Evolutionary conservation across 2,888 invertebrate species (phyloP).

Genomic region (Sesia apiformis): DNA sequence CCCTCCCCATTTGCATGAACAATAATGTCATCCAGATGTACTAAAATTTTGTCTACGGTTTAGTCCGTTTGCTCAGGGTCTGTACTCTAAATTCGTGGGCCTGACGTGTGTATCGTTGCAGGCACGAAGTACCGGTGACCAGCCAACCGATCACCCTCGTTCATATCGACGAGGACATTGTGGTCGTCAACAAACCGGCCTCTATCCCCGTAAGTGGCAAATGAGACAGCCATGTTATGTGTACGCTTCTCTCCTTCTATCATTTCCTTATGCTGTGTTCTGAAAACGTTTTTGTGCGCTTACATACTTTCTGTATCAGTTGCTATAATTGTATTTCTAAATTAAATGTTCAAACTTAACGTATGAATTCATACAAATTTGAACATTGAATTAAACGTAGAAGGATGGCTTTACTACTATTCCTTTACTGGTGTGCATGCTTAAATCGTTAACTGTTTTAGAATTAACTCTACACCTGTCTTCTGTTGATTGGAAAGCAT

Average conservation of each 20-base stretch:
- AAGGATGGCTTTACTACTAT: no score
- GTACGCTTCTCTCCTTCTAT: constrained; percentile 84
- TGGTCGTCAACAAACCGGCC: constrained; percentile 99
- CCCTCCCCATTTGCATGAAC: constrained; percentile 6
- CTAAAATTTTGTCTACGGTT: constrained; percentile 1
- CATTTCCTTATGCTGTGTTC: background rate
- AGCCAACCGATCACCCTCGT: constrained; percentile 97
- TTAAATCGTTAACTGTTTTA: no score
- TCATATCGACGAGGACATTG: constrained; percentile 98
- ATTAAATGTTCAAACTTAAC: no score
- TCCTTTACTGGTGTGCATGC: no score
- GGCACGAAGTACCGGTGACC: constrained; percentile 99
- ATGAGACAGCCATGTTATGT: constrained; percentile 83
- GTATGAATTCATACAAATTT: no score
- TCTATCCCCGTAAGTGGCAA: constrained; percentile 99
- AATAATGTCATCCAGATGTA: constrained; percentile 5
- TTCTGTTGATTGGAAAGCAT: no score
- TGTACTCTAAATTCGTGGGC: constrained; percentile 26
- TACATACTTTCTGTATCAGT: background rate
- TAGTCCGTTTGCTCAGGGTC: constrained; percentile 31
- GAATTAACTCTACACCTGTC: no score
- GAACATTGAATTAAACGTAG: no score
- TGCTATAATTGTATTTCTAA: no score
- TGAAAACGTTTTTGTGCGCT: background rate
- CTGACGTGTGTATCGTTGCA: constrained; percentile 77